Conservation (phyloP, 2,113 vertebrate species). For the Caloenas nicobarica region DNA sequence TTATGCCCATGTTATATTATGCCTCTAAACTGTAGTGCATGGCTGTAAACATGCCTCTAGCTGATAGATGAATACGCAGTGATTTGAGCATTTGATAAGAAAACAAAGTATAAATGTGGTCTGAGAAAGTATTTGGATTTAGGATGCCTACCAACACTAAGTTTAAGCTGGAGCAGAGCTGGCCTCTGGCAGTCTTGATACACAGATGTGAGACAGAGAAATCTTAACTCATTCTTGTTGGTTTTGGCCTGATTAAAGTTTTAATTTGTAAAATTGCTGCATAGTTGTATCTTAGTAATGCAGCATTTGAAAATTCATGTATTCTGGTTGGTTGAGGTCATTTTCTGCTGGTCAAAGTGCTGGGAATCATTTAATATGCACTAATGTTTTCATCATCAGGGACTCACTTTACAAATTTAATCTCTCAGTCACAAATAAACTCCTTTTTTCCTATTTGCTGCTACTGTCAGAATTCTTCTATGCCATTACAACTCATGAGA, state of each 20-base stretch:
- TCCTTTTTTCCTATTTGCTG: background rate
- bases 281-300: background rate
- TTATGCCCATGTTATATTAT: background rate
- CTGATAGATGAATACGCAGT: background rate
- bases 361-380: background rate
- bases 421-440: background rate
- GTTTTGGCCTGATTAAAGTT: background rate
- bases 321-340: background rate
- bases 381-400: background rate
- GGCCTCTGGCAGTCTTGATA: background rate
- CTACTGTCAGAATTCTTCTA: background rate
- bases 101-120: background rate
- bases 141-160: background rate
- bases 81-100: background rate
- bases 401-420: background rate
- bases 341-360: background rate
- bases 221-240: background rate
- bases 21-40: background rate
- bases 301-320: background rate
- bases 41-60: background rate
- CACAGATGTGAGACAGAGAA: background rate
- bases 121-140: background rate
- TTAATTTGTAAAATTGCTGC: background rate
- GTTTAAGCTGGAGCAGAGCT: background rate
- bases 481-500: conserved; percentile 6